A percentile compares a stretch with the other conserved stretches of the same genome.
These are phyloP conservation scores for Anhinga rufa DNA, from an alignment of 2,113 vertebrate species.

Conservation along the genomic window DNA sequence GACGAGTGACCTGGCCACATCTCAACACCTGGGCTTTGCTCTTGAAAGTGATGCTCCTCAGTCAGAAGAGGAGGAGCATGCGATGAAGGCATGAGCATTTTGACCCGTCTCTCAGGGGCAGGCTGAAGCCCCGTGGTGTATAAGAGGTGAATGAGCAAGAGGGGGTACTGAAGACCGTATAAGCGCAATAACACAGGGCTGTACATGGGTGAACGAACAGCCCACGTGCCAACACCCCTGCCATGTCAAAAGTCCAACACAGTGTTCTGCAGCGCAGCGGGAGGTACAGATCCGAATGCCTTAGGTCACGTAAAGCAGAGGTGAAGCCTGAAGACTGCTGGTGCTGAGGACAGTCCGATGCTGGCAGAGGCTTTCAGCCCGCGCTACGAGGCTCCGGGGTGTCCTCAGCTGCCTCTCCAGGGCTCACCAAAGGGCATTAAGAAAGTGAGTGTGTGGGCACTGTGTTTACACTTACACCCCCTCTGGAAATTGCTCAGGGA, in stretches of 20 bases:
- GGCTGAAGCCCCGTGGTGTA: background rate
- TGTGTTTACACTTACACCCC: background rate
- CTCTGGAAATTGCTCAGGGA: background rate
- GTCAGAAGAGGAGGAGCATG: background rate
- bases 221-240: background rate
- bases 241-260: background rate
- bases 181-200: background rate
- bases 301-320: no score
- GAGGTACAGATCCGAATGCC: no score
- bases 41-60: background rate
- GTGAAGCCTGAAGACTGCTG: background rate
- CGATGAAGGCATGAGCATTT: background rate
- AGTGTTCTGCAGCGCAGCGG: background rate
- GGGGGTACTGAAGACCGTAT: no score
- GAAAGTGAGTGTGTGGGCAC: background rate
- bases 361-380: background rate
- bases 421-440: background rate
- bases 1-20: no score
- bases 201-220: fast-evolving
- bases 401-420: background rate
- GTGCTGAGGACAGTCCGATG: background rate
- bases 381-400: fast-evolving
- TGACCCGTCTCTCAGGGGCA: background rate
- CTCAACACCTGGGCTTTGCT: background rate
- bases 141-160: background rate